Percentiles rank a stretch among this genome's conserved stretches.
These are phyloP conservation scores for Potamarius usumacintae DNA, from an alignment of 2,113 vertebrate species.

Conservation along the genomic window DNA sequence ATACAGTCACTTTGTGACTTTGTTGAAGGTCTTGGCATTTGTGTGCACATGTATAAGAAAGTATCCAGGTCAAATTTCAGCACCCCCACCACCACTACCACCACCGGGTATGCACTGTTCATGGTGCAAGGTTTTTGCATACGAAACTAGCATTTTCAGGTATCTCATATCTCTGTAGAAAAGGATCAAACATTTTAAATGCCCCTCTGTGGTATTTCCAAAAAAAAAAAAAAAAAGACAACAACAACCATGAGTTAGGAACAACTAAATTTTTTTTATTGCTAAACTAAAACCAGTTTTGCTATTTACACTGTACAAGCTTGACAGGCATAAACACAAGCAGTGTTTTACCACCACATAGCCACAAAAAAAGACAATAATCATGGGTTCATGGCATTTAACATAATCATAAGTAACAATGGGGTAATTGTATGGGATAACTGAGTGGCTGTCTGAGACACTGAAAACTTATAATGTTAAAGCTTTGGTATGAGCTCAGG, in stretches of 20 bases:
- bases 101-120: background rate
- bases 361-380: slow-evolving; percentile 43
- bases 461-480: background rate
- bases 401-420: slow-evolving; percentile 18
- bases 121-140: background rate
- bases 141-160: background rate
- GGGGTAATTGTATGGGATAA: background rate
- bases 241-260: slow-evolving; percentile 63
- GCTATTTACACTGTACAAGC: slow-evolving; percentile 81
- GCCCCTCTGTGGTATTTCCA: background rate
- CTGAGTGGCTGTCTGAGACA: background rate
- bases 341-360: slow-evolving; percentile 54
- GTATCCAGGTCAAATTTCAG: background rate
- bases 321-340: slow-evolving; percentile 74
- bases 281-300: slow-evolving; percentile 73
- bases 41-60: background rate
- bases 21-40: background rate
- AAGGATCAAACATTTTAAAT: background rate
- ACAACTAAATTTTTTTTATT: slow-evolving; percentile 77
- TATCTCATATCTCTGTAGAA: background rate
- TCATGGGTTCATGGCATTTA: background rate
- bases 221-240: background rate
- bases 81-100: background rate
- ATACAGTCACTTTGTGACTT: background rate
- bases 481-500: background rate